Base-by-base conservation (phyloP, 1,140 invertebrate genomes). In the Lasioglossum baleicum region DNA sequence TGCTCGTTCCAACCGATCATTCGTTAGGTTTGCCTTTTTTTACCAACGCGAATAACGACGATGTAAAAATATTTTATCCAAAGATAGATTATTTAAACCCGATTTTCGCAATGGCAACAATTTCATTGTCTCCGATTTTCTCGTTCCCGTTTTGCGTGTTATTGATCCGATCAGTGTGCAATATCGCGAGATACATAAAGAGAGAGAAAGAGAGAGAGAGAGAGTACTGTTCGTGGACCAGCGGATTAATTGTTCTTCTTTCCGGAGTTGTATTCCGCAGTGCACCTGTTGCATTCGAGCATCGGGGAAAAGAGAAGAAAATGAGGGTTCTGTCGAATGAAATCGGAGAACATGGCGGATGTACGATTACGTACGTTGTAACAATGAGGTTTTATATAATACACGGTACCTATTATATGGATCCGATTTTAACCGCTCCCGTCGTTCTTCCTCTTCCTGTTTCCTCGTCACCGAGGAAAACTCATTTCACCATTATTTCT, bases 351-450 rank as follows among this genome's bases (percentile, higher is more conserved):
- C 74, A 80, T 1, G 15, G 44, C 67, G n/a, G 60, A 75, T 86
- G 48, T 87, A 87, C 58, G 13, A 80, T 86, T 86, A n/a, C n/a
- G 60, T 66, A 86, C 74, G 80, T 84, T 89, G 83, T 87, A 84
- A 79, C 82, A 85, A 86, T 86, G 81, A 83, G 67, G 81, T 87
- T 85, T 85, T 84, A 82, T 87, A 84, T 82, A 85, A 82, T 72
- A 85, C 67, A 87, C 79, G 44, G 80, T 66, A 53, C 70, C 51
- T 64, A 75, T 60, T 67, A 44, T 58, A 31, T 44, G 77, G 42
- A 73, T 31, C 4, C 15, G 17, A 13, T 13, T 20, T 17, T 1
- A 17, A 44, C 11, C 22, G 7, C 44, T 44, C 40, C 7, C 17
- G 17, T 53, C 31, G n/a, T 65, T 15, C n/a, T n/a, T n/a, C n/a